Evolutionary conservation across 2,797 vertebrate species (phyloP).

Genomic region (Syngnathus rostellatus): DNA sequence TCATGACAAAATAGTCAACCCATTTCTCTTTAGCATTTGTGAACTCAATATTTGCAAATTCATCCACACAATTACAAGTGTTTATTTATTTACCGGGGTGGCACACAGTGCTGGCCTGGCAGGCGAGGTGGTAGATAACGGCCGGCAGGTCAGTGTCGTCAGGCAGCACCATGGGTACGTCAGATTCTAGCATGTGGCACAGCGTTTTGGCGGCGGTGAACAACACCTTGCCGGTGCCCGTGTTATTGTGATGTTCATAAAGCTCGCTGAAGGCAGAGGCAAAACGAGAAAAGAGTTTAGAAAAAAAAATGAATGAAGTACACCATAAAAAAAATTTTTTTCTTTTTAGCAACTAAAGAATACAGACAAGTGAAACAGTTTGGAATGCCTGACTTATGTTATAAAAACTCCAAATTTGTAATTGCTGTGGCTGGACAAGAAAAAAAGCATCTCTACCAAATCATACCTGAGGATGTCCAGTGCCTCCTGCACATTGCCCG

Average conservation of each 20-base stretch:
- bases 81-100: constrained; percentile 69
- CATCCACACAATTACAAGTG: neutral
- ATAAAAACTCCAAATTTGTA: no score
- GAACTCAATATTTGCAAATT: neutral
- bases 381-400: no score
- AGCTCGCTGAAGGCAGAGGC: constrained; percentile 56
- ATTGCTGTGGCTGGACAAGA: no score
- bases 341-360: no score
- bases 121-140: constrained; percentile 77
- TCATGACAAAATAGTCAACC: constrained; percentile 8
- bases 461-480: constrained; percentile 81
- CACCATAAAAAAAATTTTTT: no score
- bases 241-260: constrained; percentile 71
- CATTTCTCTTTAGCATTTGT: no score
- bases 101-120: constrained; percentile 82
- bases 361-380: no score
- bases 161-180: constrained; percentile 74
- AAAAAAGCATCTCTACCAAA: neutral
- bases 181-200: constrained; percentile 82
- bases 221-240: constrained; percentile 75
- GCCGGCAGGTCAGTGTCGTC: constrained; percentile 75
- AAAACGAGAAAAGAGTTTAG: neutral
- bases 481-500: constrained; percentile 76
- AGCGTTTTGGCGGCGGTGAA: constrained; percentile 79
- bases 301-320: no score